A percentile compares a stretch with the other conserved stretches of the same genome.
Conservation (phyloP, 1,140 invertebrate species). For the Drosophila setifemur region DNA sequence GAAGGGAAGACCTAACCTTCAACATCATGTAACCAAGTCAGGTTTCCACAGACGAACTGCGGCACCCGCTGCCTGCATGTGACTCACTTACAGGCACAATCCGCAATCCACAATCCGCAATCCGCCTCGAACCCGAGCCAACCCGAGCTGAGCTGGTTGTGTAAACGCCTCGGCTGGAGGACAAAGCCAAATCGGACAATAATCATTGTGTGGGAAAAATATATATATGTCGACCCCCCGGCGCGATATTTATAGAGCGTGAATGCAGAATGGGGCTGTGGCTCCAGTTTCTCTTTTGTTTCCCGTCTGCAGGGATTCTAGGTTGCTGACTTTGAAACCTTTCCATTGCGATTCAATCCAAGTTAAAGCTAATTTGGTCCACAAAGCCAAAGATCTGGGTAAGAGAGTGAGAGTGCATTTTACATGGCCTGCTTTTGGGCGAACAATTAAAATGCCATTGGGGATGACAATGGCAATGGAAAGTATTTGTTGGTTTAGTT, state of each 20-base stretch:
- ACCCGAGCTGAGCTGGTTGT: slow-evolving; percentile 45
- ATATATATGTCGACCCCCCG: slow-evolving; percentile 8
- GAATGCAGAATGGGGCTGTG: slow-evolving; percentile 12
- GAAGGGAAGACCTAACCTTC: slow-evolving; percentile 8
- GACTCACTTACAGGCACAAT: slow-evolving; percentile 55
- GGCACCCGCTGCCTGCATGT: slow-evolving; percentile 61
- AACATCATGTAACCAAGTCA: slow-evolving; percentile 53
- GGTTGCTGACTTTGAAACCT: slow-evolving; percentile 10
- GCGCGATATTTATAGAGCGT: slow-evolving; percentile 38
- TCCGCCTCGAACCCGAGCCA: no score
- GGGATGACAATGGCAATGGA: not conserved
- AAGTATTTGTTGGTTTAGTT: slow-evolving; percentile 2
- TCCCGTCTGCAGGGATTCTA: slow-evolving; percentile 1
- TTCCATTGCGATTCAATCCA: slow-evolving; percentile 1
- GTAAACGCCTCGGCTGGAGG: slow-evolving; percentile 52
- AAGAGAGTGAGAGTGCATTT: not conserved
- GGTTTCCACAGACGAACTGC: slow-evolving; percentile 15
- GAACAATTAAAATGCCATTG: slow-evolving; percentile 14
- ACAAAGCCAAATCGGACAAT: slow-evolving; percentile 9
- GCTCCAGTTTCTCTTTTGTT: not conserved
- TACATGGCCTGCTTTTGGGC: slow-evolving; percentile 42
- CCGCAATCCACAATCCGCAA: no score
- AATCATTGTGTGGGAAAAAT: not conserved
- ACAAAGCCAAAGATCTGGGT: not conserved
- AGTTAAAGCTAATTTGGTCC: slow-evolving; percentile 4